phyloP scores from a whole-genome alignment of 2,113 vertebrate species.

The Pithys albifrons region DNA sequence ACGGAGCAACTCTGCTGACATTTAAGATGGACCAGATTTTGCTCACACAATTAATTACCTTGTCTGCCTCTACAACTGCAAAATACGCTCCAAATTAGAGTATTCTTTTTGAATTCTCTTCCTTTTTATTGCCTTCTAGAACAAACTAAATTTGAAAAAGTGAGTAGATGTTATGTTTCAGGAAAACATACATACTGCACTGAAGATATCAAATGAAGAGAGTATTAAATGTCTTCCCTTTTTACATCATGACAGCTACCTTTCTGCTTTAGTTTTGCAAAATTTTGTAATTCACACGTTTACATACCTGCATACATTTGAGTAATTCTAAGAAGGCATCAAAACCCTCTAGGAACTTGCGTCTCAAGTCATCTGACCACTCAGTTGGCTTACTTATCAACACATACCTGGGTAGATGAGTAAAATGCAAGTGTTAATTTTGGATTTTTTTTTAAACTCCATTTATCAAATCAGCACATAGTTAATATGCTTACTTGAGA shows the following conservation, averaged over 20 bases:
- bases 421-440: not conserved
- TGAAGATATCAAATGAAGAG: not conserved
- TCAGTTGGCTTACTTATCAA: conserved; percentile 90
- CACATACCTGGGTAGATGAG: conserved; percentile 83
- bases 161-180: not conserved
- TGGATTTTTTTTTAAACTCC: not conserved
- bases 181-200: not conserved
- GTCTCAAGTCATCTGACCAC: conserved; percentile 88
- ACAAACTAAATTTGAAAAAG: not conserved
- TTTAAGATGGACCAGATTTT: not conserved
- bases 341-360: conserved; percentile 93
- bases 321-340: conserved; percentile 93
- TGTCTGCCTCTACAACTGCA: not conserved
- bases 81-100: not conserved
- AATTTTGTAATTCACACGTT: not conserved
- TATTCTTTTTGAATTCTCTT: not conserved
- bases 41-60: not conserved
- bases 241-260: not conserved
- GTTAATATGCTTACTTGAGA: conserved; percentile 86
- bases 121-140: not conserved
- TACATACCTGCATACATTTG: conserved; percentile 94
- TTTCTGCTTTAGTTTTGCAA: not conserved
- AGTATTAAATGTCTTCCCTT: not conserved
- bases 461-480: not conserved
- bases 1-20: not conserved